Base-by-base conservation (phyloP, 2,113 vertebrate genomes). In the Salminus brasiliensis region DNA sequence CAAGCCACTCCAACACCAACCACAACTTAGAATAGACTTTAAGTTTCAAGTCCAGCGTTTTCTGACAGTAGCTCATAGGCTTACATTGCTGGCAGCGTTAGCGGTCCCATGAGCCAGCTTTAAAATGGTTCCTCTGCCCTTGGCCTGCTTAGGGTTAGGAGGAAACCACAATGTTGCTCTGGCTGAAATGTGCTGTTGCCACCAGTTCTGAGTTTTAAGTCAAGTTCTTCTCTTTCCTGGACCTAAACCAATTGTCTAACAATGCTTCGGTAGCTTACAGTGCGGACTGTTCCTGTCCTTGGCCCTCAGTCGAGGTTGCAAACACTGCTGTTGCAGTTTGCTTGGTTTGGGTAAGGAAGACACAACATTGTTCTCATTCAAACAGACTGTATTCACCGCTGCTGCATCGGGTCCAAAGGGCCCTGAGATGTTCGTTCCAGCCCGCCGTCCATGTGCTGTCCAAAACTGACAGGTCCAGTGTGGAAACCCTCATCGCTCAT, bases 71-170 rank as follows among this genome's bases (percentile, higher is more conserved):
- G 68, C 68, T 53, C 62, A 53, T 45, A 72, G 69, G 47, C 76
- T 79, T 79, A 72, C 78, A 79, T 66, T 57, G 45, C 70, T 79
- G 78, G 78, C 78, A 66, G 69, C 60, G 27, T 63, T 32, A 16
- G 34, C 0, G 3, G 45, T 65, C 32, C 39, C 27, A 30, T 10
- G 12, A 72, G 69, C 78, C 78, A 79, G 72, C 47, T 79, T 73
- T 72, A 79, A 73, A 79, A 79, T 79, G 78, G 78, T 73, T 79
- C 59, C 70, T 66, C 78, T 79, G 78, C 78, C 78, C 78, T 73
- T 79, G 69, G 78, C 78, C 72, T 72, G 69, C 34, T 79, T 63
- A 65, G 69, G 59, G 68, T 29, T 79, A 55, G 62, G 32, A 72
- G 78, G 78, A 79, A 72, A 69, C 74, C 67, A 76, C 39, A 76